Evolutionary conservation across 53 echinoderm and acorn worm genomes (phyloP).

Genomic region (Apostichopus leukothele): DNA sequence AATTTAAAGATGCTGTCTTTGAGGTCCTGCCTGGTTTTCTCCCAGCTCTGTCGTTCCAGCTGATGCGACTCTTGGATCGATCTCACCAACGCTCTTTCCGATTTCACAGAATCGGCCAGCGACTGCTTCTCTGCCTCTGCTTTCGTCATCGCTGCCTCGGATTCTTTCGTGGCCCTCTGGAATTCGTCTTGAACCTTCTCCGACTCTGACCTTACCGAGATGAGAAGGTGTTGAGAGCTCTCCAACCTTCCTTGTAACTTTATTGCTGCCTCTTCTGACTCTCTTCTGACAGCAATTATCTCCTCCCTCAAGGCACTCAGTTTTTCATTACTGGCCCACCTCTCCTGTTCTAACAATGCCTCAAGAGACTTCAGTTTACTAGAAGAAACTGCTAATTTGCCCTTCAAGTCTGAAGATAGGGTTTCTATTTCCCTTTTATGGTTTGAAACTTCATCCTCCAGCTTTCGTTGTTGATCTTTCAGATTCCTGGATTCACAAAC

Average conservation of each 20-base stretch:
- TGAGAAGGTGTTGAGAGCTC: not conserved
- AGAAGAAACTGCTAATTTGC: constrained; percentile 4
- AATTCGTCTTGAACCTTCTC: constrained; percentile 16
- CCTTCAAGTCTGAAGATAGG: not conserved
- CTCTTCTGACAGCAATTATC: not conserved
- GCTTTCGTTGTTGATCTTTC: not conserved
- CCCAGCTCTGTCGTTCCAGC: constrained; percentile 6
- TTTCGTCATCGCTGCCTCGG: constrained; percentile 21
- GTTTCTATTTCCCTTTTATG: constrained; percentile 34
- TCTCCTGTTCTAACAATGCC: constrained; percentile 45
- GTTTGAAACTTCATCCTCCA: constrained; percentile 31
- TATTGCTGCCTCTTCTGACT: not conserved
- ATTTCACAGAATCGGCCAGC: not conserved
- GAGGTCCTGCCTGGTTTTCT: constrained; percentile 18
- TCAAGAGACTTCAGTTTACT: constrained; percentile 35
- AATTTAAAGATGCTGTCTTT: constrained; percentile 2
- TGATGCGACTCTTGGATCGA: constrained; percentile 15
- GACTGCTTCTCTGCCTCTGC: constrained; percentile 33
- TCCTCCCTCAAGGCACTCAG: constrained; percentile 47
- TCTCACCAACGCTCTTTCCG: constrained; percentile 23
- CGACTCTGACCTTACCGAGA: constrained; percentile 18
- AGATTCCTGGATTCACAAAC: constrained; percentile 3
- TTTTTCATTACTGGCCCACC: constrained; percentile 38
- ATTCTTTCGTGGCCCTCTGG: not conserved
- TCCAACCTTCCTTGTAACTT: constrained; percentile 26